A percentile compares a stretch with the other conserved stretches of the same genome.
Conservation (phyloP, 64 coral and sea anemone species). For the Pocillopora damicornis region DNA sequence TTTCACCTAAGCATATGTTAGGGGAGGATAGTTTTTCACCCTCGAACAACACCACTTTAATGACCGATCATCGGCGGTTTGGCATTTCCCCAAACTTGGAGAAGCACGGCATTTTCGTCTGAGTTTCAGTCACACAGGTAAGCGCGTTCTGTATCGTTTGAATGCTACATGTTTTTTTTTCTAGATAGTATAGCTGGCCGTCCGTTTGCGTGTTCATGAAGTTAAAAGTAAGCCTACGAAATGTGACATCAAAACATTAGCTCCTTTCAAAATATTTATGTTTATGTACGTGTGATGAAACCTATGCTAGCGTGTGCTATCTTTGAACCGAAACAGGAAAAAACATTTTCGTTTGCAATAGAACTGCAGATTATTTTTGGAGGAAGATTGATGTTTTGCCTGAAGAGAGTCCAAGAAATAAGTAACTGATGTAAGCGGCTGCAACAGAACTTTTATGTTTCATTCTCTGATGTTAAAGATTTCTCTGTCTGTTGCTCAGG, state of each 20-base stretch:
- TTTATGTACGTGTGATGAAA: no score
- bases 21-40: slow-evolving; percentile 11
- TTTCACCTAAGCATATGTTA: slow-evolving; percentile 7
- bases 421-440: not conserved
- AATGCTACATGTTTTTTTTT: not conserved
- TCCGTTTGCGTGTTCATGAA: not conserved
- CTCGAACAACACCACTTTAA: slow-evolving; percentile 15
- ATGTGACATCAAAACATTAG: no score
- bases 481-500: not conserved
- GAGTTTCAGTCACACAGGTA: not conserved
- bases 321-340: not conserved
- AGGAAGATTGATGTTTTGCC: not conserved
- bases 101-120: not conserved
- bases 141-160: slow-evolving; percentile 3
- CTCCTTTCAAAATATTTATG: no score
- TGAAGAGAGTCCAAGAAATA: no score
- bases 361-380: not conserved
- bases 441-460: not conserved
- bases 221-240: not conserved
- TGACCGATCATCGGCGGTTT: slow-evolving; percentile 1
- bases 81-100: not conserved
- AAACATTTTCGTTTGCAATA: not conserved
- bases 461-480: not conserved
- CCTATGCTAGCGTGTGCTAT: not conserved
- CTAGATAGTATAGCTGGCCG: not conserved